Conservation (phyloP, 1,140 invertebrate species). For the Zaprionus ghesquierei region DNA sequence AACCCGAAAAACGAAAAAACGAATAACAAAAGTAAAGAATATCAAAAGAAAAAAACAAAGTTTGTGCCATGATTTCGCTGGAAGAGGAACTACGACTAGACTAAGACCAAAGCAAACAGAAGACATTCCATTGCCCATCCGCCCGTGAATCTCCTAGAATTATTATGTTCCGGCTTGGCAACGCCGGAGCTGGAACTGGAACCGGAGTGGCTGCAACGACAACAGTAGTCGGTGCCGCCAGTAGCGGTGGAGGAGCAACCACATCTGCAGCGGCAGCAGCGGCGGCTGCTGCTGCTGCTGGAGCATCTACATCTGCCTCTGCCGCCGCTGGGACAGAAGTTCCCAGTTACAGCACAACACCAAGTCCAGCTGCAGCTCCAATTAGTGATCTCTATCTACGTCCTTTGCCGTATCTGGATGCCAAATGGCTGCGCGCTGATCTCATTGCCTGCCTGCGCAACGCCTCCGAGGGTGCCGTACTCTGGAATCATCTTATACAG, state of each 20-base stretch:
- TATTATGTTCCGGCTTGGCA: slow-evolving; percentile 49
- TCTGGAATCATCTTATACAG: slow-evolving; percentile 81
- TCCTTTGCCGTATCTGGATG: slow-evolving; percentile 73
- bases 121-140: not conserved
- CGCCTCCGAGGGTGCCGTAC: slow-evolving; percentile 60
- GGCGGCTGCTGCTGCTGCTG: not conserved
- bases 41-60: slow-evolving; percentile 10
- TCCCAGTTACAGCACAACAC: not conserved
- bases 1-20: not conserved
- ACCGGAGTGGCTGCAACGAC: not conserved
- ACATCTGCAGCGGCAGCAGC: not conserved
- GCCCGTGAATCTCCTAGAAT: not conserved
- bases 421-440: slow-evolving; percentile 81
- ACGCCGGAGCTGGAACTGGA: slow-evolving; percentile 22
- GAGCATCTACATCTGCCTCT: not conserved
- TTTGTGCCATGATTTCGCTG: slow-evolving; percentile 29
- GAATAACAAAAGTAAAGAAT: not conserved
- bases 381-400: slow-evolving; percentile 71
- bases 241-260: not conserved
- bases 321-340: not conserved
- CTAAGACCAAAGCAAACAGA: slow-evolving; percentile 9
- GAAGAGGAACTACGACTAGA: not conserved
- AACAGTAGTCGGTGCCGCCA: not conserved
- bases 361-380: slow-evolving; percentile 17
- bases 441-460: slow-evolving; percentile 76